Percentiles rank a stretch among this genome's conserved stretches.
Conservation (phyloP, 2,113 vertebrate species). For the Dipodomys spectabilis region DNA sequence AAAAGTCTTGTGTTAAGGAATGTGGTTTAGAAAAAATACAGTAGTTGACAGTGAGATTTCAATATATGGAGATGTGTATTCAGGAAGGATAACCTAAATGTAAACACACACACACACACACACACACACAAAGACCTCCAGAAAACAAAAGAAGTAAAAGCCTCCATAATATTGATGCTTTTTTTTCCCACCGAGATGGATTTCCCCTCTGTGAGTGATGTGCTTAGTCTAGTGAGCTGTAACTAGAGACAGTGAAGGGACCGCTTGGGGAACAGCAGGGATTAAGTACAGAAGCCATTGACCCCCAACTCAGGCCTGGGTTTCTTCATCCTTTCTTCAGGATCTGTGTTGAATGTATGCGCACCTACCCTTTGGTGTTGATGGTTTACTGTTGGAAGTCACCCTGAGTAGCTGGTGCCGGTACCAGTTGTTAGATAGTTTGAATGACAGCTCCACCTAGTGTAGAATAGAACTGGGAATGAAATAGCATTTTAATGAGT, state of each 20-base stretch:
- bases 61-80: background rate
- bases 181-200: background rate
- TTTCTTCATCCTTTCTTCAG: too few species aligned
- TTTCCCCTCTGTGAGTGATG: background rate
- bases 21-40: background rate
- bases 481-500: background rate
- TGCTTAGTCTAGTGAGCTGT: background rate
- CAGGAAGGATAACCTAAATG: background rate
- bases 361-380: background rate
- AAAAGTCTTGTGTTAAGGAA: background rate
- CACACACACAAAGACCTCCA: too few species aligned
- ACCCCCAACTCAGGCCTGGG: accelerated
- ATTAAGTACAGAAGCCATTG: background rate
- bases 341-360: too few species aligned
- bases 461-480: background rate
- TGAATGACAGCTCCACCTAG: constrained; percentile 6
- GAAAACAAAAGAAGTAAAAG: background rate
- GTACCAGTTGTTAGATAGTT: constrained; percentile 50
- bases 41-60: background rate
- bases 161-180: background rate
- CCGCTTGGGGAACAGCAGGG: background rate
- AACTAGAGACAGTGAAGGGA: background rate
- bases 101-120: too few species aligned
- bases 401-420: background rate
- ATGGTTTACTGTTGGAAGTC: background rate